Evolutionary conservation across 2,888 invertebrate species (phyloP), one percentile per base, ranked within the genome.

Genomic region (Salticus scenicus): DNA sequence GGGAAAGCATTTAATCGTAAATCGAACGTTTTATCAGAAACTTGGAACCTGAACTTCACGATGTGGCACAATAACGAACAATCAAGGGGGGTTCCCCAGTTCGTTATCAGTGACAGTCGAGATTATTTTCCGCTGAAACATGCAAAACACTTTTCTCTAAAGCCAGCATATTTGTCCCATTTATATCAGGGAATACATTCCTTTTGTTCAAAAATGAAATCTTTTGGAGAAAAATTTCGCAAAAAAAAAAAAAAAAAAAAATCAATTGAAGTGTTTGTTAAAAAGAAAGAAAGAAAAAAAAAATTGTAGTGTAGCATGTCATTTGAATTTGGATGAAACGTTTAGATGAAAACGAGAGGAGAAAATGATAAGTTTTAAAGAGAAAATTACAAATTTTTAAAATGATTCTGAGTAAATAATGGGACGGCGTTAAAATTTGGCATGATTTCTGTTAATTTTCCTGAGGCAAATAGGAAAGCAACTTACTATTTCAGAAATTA

Each of bases 141-240:
- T 57, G 57, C 57, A 57, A 57, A 57, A 57, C 57, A 57, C 7
- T 57, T 57, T 57, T 57, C 57, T 57, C 57, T 24, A 24, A 7
- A 57, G 57, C 57, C 57, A 57, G 57, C 57, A 57, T 57, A 57
- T 57, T 57, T 57, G 57, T 57, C 12, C 57, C 57, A 20, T 57
- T 57, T 57, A 24, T 57, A 8, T 24, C 57, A 17, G 4, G 24
- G 24, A 57, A 24, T 12, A 57, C 24, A 57, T 24, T 57, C 24
- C 57, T 17, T 57, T 57, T 57, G 57, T 57, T 57, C 57, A 24
- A 12, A 57, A 57, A 57, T 57, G 14, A 57, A 57, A 57, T 24
- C 57, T 57, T 57, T 57, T 57, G 14, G 24, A 57, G 24, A 57
- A 57, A 57, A 17, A 24, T 57, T 57, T 57, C 10, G 10, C 57